Evolutionary conservation across 2,113 vertebrate genomes (phyloP), one percentile per base, ranked within the genome.

Genomic region (Speoplatyrhinus poulsoni): DNA sequence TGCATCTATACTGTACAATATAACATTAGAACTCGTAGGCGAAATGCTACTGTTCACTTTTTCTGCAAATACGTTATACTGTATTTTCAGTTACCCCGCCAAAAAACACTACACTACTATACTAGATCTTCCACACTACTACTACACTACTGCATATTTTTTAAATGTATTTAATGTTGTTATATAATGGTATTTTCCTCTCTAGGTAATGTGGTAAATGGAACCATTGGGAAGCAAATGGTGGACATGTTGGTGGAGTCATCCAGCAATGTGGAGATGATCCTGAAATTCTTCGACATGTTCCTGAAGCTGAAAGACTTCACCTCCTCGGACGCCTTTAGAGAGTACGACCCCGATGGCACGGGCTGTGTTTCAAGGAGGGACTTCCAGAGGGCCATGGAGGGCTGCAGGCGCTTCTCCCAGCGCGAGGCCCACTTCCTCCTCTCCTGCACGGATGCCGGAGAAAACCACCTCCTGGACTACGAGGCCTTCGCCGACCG

Each of bases 161-260:
- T 47, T 41, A 13, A 64, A 7, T 12, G 7, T 4, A 3, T 65
- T 60, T 4, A 1, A 12, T 13, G 12, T 60, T 46, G 15, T 50
- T 0, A 65, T 55, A 26, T 8, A 5, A 41, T 41, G 36, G 36
- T 57, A n/a, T 53, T 33, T 52, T 48, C 55, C 36, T 19, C 41
- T 69, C 53, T 71, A 99, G 96, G 97, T 60, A 98, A 97, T 16
- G 95, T 98, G 13, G 95, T 99, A 2, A 98, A 96, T 63, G 97
- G 97, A 49, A 99, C 96, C 9, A 99, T 97, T 62, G 96, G 97
- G 68, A 99, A 97, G 80, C 96, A 98, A 90, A 99, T 99, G 97
- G 96, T 99, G 0, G 96, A 99, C 64, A 99, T 99, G 97, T 90
- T 99, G 53, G 96, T 99, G 80, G 97, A 99, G 67, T 99, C 97